Conservation (phyloP, 2,888 invertebrate genomes). For the Scaptomyza flava region DNA sequence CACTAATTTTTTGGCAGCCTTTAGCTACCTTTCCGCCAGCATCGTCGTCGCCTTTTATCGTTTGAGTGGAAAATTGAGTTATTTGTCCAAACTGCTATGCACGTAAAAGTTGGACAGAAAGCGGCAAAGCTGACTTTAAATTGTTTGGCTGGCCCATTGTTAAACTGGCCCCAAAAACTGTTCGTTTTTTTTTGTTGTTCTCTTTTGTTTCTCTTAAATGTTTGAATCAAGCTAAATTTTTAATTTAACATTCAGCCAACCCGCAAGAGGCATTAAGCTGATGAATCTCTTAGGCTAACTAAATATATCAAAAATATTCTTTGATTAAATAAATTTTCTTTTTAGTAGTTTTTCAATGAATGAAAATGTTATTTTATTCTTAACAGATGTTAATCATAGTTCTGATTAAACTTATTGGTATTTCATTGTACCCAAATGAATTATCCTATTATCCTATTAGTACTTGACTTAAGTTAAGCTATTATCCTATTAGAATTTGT, state of each 20-base stretch:
- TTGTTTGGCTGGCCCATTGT: slow-evolving; percentile 32
- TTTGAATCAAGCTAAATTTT: background rate
- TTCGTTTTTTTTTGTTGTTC: slow-evolving; percentile 4
- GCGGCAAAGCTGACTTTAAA: slow-evolving; percentile 28
- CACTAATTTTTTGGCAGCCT: slow-evolving; percentile 1
- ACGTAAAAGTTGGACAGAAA: slow-evolving; percentile 36
- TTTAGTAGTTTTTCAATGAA: no score
- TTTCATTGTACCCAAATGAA: background rate
- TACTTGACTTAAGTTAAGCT: background rate
- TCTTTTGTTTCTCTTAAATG: slow-evolving; percentile 28
- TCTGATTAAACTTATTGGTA: background rate
- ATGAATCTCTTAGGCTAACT: no score
- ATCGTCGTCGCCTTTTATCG: slow-evolving; percentile 65
- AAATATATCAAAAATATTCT: no score
- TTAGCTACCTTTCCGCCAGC: background rate
- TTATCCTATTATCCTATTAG: background rate
- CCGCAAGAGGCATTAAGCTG: background rate
- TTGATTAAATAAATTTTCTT: no score
- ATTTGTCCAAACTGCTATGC: slow-evolving; percentile 51
- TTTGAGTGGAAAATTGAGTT: slow-evolving; percentile 79
- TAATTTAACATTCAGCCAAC: slow-evolving; percentile 3
- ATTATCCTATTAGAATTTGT: background rate
- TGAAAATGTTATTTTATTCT: no score
- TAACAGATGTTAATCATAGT: no score
- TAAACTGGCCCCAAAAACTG: slow-evolving; percentile 24